These are phyloP conservation scores for Cheirogaleus medius DNA, from an alignment of 2,113 vertebrate species.

Conservation along the genomic window DNA sequence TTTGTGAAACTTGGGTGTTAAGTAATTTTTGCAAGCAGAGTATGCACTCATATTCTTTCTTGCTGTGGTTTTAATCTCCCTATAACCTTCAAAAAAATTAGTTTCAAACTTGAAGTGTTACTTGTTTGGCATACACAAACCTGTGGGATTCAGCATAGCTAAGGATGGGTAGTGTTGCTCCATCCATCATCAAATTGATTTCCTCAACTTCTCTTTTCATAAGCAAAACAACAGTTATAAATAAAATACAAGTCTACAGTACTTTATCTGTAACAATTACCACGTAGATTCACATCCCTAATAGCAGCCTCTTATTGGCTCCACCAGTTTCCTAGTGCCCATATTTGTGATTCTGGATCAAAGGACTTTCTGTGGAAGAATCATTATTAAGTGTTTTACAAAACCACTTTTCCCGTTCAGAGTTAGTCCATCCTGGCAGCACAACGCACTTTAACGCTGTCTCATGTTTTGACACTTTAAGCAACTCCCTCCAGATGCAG, in stretches of 20 bases:
- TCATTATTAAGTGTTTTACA: neutral
- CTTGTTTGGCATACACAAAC: neutral
- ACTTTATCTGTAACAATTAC: neutral
- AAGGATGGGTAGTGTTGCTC: neutral
- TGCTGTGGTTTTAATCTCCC: neutral
- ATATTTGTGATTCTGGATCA: neutral
- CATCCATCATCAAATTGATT: neutral
- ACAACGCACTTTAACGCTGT: neutral
- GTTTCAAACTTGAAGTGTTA: neutral
- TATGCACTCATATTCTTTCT: neutral
- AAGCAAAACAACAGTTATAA: conserved; percentile 15
- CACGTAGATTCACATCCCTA: neutral
- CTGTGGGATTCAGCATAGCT: neutral
- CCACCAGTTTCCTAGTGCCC: neutral
- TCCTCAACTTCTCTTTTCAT: neutral
- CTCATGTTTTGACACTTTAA: neutral
- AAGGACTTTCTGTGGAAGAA: neutral
- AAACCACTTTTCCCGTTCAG: neutral
- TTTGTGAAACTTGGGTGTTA: conserved; percentile 28
- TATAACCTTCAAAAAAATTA: neutral
- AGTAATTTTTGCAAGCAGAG: neutral
- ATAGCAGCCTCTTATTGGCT: neutral
- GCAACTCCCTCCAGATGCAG: neutral
- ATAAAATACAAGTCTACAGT: neutral
- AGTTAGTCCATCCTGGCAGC: neutral